Conservation (phyloP, 2,113 vertebrate genomes). For the Ptilonorhynchus violaceus region DNA sequence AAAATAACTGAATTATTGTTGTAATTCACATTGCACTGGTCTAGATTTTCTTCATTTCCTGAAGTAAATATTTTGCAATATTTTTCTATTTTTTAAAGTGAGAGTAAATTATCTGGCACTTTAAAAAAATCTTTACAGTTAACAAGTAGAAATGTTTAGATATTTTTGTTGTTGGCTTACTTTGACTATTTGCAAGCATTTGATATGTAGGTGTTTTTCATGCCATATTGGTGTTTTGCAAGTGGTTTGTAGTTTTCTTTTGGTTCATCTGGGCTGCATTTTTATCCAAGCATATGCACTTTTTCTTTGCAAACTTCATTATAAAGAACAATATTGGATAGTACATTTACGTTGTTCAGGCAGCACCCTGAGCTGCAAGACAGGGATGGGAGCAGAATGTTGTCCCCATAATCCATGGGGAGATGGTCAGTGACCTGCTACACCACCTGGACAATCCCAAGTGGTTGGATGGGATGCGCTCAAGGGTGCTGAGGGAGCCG, state of each 20-base stretch:
- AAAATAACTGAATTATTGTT: background rate
- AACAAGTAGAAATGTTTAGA: background rate
- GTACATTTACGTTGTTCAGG: background rate
- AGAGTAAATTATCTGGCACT: background rate
- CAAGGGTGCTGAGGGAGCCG: background rate
- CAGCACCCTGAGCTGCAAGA: background rate
- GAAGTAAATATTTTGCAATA: background rate
- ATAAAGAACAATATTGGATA: background rate
- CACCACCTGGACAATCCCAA: background rate
- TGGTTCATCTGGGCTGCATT: background rate
- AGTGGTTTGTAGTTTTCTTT: background rate
- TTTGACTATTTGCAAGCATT: background rate
- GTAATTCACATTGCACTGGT: background rate
- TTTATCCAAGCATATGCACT: background rate
- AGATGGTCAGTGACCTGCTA: background rate
- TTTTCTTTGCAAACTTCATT: background rate
- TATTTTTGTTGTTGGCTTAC: background rate
- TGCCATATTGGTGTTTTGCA: background rate
- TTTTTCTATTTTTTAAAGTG: background rate
- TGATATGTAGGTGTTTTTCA: background rate
- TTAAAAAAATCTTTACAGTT: background rate
- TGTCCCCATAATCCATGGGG: background rate
- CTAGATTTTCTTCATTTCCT: background rate
- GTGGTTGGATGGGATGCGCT: background rate
- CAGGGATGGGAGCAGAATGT: background rate